Percentiles rank a stretch among this genome's conserved stretches.
Conservation (phyloP, 2,888 invertebrate species). For the Dicyrtoma fusca region DNA sequence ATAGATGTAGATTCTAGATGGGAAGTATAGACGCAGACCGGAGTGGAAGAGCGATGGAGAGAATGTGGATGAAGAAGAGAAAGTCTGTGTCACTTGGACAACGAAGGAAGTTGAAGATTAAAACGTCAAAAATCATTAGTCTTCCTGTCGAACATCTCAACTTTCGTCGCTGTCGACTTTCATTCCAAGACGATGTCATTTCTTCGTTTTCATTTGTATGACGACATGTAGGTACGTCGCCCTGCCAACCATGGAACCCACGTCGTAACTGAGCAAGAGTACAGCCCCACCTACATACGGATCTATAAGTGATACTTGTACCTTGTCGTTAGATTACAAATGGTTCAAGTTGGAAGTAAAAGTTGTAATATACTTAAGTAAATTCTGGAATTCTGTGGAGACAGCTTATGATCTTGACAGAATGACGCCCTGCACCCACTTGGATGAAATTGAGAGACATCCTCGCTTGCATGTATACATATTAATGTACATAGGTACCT, state of each 20-base stretch:
- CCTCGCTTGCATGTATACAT: no score
- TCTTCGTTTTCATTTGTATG: neutral
- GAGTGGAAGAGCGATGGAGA: neutral
- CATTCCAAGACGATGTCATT: neutral
- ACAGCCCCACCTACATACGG: no score
- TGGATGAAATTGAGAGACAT: no score
- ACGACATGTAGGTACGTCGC: neutral
- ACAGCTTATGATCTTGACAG: slow-evolving; percentile 17
- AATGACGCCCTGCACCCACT: slow-evolving; percentile 11
- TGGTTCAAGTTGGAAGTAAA: neutral
- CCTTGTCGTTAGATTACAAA: neutral
- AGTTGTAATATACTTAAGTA: neutral
- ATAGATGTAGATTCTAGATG: neutral
- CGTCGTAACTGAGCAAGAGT: neutral
- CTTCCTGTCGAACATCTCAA: slow-evolving; percentile 40
- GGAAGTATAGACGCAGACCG: neutral
- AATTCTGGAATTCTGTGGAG: neutral
- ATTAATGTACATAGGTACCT: no score
- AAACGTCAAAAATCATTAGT: slow-evolving; percentile 56
- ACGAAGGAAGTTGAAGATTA: slow-evolving; percentile 43
- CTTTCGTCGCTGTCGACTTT: neutral
- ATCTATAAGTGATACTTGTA: no score
- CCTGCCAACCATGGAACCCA: neutral
- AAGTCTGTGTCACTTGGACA: slow-evolving; percentile 8
- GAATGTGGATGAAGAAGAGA: slow-evolving; percentile 7